These are phyloP conservation scores for Fundulus diaphanus DNA, from an alignment of 2,797 vertebrate species.

Conservation along the genomic window DNA sequence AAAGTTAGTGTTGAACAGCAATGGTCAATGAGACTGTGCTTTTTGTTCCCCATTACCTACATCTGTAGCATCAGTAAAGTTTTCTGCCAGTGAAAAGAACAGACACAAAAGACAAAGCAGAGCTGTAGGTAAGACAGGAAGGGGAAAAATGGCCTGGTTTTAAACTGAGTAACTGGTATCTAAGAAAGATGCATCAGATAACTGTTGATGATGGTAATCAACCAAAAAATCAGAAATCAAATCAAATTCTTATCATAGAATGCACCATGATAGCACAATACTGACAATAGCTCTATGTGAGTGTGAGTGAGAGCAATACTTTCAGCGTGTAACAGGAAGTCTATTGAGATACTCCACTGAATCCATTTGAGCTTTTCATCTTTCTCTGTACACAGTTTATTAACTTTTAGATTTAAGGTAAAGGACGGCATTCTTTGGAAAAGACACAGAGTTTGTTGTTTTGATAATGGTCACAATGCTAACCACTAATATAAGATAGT, in stretches of 20 bases:
- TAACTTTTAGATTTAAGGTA: too few relatives aligned
- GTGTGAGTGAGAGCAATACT: not conserved
- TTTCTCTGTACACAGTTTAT: too few relatives aligned
- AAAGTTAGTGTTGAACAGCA: constrained; percentile 28
- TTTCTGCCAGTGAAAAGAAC: constrained; percentile 83
- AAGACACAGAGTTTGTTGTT: too few relatives aligned
- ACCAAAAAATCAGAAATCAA: too few relatives aligned
- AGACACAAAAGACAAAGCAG: constrained; percentile 74
- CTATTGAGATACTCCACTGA: not conserved
- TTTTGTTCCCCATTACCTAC: constrained; percentile 84
- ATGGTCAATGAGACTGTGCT: constrained; percentile 49
- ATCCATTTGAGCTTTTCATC: not conserved
- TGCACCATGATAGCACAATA: too few relatives aligned
- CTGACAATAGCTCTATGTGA: not conserved
- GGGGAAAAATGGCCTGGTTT: not conserved
- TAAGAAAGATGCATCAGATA: not conserved
- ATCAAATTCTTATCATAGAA: too few relatives aligned
- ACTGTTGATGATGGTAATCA: not conserved
- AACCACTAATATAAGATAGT: not conserved
- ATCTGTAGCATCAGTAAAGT: constrained; percentile 84
- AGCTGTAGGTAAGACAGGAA: constrained; percentile 46
- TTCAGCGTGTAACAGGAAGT: not conserved
- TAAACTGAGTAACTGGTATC: not conserved
- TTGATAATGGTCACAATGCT: too few relatives aligned
- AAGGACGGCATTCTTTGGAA: too few relatives aligned